These are phyloP conservation scores for Leptonema lineaticorne DNA, from an alignment of 1,140 invertebrate genomes.

Conservation along the genomic window DNA sequence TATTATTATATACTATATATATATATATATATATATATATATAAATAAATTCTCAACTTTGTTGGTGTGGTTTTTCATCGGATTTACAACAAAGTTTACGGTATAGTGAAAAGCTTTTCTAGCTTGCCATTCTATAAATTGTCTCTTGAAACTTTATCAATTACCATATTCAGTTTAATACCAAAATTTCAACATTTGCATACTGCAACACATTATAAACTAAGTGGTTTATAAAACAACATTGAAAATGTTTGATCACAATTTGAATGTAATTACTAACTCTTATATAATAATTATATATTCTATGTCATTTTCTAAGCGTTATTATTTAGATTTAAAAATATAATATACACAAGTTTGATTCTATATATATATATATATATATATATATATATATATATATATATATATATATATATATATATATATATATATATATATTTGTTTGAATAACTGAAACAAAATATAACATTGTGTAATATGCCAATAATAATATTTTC, in stretches of 20 bases:
- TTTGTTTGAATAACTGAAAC: background rate
- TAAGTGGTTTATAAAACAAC: too few relatives aligned
- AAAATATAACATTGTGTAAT: background rate
- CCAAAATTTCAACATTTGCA: background rate
- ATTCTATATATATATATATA: background rate
- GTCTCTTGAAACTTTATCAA: constrained; percentile 1
- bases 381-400: background rate
- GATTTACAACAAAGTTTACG: background rate
- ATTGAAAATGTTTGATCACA: too few relatives aligned
- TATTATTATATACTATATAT: too few relatives aligned
- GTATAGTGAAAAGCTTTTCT: background rate
- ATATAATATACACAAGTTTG: too few relatives aligned
- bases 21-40: too few relatives aligned
- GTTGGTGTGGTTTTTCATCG: background rate
- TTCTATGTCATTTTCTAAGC: too few relatives aligned
- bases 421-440: background rate
- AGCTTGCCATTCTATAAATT: constrained; percentile 1
- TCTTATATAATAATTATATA: too few relatives aligned
- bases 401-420: background rate
- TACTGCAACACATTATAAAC: too few relatives aligned
- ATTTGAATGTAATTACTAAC: too few relatives aligned
- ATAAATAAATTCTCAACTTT: too few relatives aligned
- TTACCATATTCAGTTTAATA: background rate
- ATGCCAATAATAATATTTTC: background rate
- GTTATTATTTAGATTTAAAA: too few relatives aligned